Evolutionary conservation across 2,888 invertebrate genomes (phyloP), one percentile per base, ranked within the genome.

Genomic region (Nomada ferruginata): DNA sequence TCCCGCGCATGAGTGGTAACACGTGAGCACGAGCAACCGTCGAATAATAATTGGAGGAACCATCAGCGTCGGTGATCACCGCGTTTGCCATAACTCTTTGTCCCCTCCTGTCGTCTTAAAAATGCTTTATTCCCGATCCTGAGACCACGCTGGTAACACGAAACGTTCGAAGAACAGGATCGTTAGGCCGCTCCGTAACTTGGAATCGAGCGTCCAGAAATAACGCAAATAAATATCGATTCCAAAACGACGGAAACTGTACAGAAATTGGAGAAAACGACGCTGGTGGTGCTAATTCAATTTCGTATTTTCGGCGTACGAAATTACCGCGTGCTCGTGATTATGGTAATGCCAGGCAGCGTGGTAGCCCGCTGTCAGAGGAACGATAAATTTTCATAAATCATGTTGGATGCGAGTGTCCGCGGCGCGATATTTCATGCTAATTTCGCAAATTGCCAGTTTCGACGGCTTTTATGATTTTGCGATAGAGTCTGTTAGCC

Each of bases 41-140:
- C 85, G 84, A 82, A 87, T 85, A 84, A 88, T 88, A 88, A 90
- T 89, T 87, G 84, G 80, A 83, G 86, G 79, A 76, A 75, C 79
- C 85, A 84, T 87, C 85, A 83, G 80, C 87, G 83, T 85, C 81
- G 85, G 86, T 86, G 85, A 80, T 83, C 86, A 80, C 15, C 60
- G 63, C 74, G 81, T 81, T 71, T 26, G 64, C 76, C 79, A 59
- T 85, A 70, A 76, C 64, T 71, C 70, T 52, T 42, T 11, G n/a
- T 23, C 29, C 57, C 44, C 63, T 50, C 20, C 18, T 29, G 61
- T 29, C 20, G 29, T 53, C 36, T 68, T 63, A 60, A 69, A 70
- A 47, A 55, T 69, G 65, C 63, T 74, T 74, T 57, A 69, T 50
- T 29, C 53, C 42, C 13, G 36, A 53, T 50, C 60, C 23, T 20